Percentiles rank a stretch among this genome's conserved stretches.
These are phyloP conservation scores for Vanacampus margaritifer DNA, from an alignment of 2,113 vertebrate species.

Conservation along the genomic window DNA sequence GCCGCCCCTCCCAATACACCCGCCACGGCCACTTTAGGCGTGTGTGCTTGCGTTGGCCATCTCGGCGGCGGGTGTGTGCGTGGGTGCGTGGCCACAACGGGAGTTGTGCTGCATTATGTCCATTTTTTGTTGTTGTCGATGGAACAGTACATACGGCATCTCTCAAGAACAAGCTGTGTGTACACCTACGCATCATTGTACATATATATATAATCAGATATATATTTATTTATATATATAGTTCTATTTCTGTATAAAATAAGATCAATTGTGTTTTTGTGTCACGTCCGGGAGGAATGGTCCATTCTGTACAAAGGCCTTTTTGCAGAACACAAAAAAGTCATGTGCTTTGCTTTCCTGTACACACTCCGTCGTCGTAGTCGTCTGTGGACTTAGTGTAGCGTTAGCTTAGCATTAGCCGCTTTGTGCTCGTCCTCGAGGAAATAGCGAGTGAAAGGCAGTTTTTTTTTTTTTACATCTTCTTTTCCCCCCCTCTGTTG, in stretches of 20 bases:
- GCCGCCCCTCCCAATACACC: conserved; percentile 15
- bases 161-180: conserved; percentile 74
- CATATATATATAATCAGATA: conserved; percentile 75
- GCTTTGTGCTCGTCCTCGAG: conserved; percentile 14
- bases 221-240: conserved; percentile 69
- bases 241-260: conserved; percentile 78
- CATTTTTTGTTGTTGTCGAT: conserved; percentile 69
- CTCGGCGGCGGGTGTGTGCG: conserved; percentile 21
- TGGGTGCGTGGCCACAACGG: neutral
- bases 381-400: neutral
- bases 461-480: conserved; percentile 3
- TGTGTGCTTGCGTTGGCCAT: conserved; percentile 44
- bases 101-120: conserved; percentile 73
- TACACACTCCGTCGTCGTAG: conserved; percentile 46
- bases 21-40: neutral
- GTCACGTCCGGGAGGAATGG: conserved; percentile 67
- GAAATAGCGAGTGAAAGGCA: conserved; percentile 58
- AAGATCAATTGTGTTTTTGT: conserved; percentile 55
- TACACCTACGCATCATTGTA: conserved; percentile 77
- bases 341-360: conserved; percentile 65
- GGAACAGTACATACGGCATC: conserved; percentile 81
- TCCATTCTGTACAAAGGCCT: conserved; percentile 78
- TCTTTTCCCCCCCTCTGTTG: conserved; percentile 20
- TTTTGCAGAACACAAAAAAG: conserved; percentile 62
- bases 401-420: neutral